Evolutionary conservation across 2,113 vertebrate species (phyloP).

Genomic region (Phyllostomus hastatus): DNA sequence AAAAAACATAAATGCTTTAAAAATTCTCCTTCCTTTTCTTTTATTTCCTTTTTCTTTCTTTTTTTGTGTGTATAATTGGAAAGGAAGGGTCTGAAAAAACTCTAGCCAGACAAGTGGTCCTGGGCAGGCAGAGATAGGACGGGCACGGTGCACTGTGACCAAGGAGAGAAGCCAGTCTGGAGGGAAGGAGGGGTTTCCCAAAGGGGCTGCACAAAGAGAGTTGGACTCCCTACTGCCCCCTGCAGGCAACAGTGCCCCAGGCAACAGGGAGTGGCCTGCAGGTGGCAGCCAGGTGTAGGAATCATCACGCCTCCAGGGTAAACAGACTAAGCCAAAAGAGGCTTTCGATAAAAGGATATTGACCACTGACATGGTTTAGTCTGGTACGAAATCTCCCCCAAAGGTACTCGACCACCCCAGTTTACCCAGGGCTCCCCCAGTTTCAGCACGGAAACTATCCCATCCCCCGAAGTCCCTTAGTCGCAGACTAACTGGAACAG

Average conservation of each 20-base stretch:
- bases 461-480: background rate
- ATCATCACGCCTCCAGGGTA: background rate
- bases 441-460: background rate
- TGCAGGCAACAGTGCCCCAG: no score
- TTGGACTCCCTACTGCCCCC: no score
- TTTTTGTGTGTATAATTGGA: no score
- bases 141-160: background rate
- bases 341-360: background rate
- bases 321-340: background rate
- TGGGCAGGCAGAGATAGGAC: background rate
- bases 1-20: no score
- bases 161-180: background rate
- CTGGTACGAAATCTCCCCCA: background rate
- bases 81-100: background rate
- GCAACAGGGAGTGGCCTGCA: fast-evolving
- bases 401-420: background rate
- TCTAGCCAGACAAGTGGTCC: background rate
- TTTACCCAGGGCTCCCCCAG: background rate
- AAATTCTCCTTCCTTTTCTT: no score
- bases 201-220: background rate
- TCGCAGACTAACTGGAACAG: background rate
- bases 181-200: background rate
- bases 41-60: no score
- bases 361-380: background rate
- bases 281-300: no score